Conservation (phyloP, 2,113 vertebrate genomes). For the Collichthys lucidus region DNA sequence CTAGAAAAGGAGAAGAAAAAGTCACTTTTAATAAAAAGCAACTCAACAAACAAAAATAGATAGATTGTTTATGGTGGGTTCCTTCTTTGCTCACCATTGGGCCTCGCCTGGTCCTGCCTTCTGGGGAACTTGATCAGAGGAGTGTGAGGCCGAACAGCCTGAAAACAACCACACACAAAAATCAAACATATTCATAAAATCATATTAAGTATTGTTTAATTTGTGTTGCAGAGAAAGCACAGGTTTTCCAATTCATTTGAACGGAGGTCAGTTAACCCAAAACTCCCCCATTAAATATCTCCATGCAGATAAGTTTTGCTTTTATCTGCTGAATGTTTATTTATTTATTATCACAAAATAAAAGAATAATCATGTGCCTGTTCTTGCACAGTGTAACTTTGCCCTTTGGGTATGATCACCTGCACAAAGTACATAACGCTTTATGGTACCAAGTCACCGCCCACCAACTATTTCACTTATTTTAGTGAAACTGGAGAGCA, state of each 20-base stretch:
- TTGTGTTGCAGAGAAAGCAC: no score
- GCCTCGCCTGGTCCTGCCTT: conserved; percentile 65
- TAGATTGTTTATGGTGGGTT: not conserved
- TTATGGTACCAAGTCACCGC: no score
- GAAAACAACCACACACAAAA: conserved; percentile 25
- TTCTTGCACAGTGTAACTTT: not conserved
- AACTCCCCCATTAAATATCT: not conserved
- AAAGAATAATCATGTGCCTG: no score
- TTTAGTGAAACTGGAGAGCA: no score
- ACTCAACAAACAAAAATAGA: not conserved
- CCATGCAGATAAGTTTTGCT: not conserved
- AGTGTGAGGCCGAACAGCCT: conserved; percentile 82
- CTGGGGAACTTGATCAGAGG: conserved; percentile 87
- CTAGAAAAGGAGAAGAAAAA: conserved; percentile 48
- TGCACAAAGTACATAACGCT: no score
- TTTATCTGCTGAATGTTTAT: not conserved
- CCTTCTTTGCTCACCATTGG: conserved; percentile 78
- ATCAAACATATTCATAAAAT: not conserved
- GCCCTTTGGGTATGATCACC: no score
- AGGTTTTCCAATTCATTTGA: not conserved
- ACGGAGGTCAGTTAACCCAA: not conserved
- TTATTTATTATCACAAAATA: no score
- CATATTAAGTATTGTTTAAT: not conserved
- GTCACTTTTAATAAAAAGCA: not conserved
- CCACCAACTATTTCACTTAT: no score